A percentile compares a stretch with the other conserved stretches of the same genome.
Conservation (phyloP, 2,888 invertebrate species). For the Brenthis ino region DNA sequence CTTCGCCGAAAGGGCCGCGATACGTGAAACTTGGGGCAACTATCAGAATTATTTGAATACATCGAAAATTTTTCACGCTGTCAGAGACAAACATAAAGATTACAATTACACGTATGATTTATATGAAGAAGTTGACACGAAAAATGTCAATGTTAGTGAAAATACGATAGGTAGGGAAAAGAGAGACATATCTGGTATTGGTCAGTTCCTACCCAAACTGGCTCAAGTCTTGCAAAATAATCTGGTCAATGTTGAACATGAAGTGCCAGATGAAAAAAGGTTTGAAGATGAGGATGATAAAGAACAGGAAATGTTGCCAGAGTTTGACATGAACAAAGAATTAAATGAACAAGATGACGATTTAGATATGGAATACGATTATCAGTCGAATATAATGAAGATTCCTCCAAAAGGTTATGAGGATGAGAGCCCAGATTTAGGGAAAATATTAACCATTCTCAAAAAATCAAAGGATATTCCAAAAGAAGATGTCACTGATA, state of each 20-base stretch:
- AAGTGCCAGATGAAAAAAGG: constrained; percentile 54
- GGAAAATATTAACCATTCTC: constrained; percentile 55
- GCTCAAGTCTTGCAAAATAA: constrained; percentile 63
- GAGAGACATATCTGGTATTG: constrained; percentile 59
- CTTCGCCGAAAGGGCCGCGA: constrained; percentile 84
- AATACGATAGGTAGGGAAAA: constrained; percentile 50
- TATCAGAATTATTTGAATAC: constrained; percentile 62
- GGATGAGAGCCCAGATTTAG: constrained; percentile 53
- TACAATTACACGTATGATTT: constrained; percentile 69
- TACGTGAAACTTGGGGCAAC: constrained; percentile 88
- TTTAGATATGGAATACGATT: constrained; percentile 60
- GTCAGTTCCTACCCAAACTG: constrained; percentile 61
- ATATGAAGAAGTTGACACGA: constrained; percentile 42
- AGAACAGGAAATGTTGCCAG: constrained; percentile 58
- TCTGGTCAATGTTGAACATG: constrained; percentile 53
- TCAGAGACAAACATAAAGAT: constrained; percentile 60
- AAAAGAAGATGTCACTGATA: constrained; percentile 44
- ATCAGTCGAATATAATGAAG: constrained; percentile 71
- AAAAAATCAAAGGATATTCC: constrained; percentile 54
- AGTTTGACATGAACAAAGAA: constrained; percentile 73
- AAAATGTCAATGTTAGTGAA: constrained; percentile 41
- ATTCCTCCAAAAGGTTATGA: constrained; percentile 72
- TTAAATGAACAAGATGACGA: constrained; percentile 56
- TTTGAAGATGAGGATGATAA: constrained; percentile 65
- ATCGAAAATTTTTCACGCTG: constrained; percentile 53